phyloP scores from a whole-genome alignment of 2,797 vertebrate genomes.

The Rhinogobio ventralis region DNA sequence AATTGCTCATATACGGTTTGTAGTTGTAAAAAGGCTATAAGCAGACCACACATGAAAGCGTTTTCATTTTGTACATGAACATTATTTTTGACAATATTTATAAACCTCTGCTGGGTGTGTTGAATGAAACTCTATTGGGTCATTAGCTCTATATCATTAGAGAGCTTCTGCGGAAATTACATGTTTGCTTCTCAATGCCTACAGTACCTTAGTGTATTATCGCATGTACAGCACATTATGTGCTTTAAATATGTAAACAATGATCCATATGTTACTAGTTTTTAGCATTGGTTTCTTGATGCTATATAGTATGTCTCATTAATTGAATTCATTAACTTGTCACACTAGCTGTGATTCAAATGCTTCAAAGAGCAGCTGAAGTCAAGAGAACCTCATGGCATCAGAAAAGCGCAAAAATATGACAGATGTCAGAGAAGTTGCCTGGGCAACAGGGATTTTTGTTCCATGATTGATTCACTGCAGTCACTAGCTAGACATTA shows the following conservation, averaged over 20 bases:
- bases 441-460: slow-evolving; percentile 51
- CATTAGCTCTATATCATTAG: slow-evolving; percentile 3
- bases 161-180: background rate
- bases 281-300: background rate
- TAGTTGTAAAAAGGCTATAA: background rate
- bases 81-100: slow-evolving; percentile 14
- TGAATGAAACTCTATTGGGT: background rate
- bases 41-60: background rate
- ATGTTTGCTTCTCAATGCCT: background rate
- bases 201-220: background rate
- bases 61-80: background rate
- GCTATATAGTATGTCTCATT: background rate
- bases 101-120: background rate
- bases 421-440: slow-evolving; percentile 58
- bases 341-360: slow-evolving; percentile 9
- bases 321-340: slow-evolving; percentile 22
- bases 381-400: slow-evolving; percentile 14
- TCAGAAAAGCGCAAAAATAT: slow-evolving; percentile 30
- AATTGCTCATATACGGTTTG: background rate
- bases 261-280: background rate
- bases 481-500: slow-evolving; percentile 66
- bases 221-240: background rate
- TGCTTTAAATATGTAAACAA: background rate
- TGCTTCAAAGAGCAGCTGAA: slow-evolving; percentile 29
- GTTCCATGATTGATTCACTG: slow-evolving; percentile 66